Evolutionary conservation across 2,113 vertebrate genomes (phyloP), one percentile per base, ranked within the genome.

Genomic region (Macrotis lagotis): DNA sequence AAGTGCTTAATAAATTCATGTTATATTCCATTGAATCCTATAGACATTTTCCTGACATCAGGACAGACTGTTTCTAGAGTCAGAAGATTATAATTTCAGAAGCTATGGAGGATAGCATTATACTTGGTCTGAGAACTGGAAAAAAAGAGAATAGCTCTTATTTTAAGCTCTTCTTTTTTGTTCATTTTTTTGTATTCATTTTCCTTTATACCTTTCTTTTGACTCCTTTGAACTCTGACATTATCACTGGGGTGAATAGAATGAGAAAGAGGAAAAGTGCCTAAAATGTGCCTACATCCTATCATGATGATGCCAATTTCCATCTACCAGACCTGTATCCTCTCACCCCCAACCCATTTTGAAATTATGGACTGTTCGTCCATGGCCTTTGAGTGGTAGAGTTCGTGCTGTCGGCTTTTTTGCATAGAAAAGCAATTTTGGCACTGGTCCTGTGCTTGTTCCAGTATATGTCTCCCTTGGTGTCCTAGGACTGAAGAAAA

Each of bases 221-320:
- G 92, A 49, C 3, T 92, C 44, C 25, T 93, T 94, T 94, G 51
- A 93, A 50, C 49, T 92, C 51, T 94, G 91, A 89, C 51, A 88
- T 48, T 93, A 88, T 88, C 31, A 88, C 0, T 44, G 47, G 93
- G 25, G 49, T 47, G 93, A 90, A 88, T 52, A 91, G 55, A 95
- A 95, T 93, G 90, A 89, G 91, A 94, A 96, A 94, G 47, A 88
- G 94, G 92, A 94, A 28, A 90, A 92, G 91, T 50, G 44, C 49
- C 95, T n/a, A 59, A 51, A 66, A 66, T 50, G 9, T 50, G 55
- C 88, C 50, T 51, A 31, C n/a, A 4, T 93, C 47, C 88, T 50
- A 88, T 89, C 94, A 94, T 94, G 89, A 28, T 91, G 90, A 2
- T 59, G 88, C 51, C 50, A 9, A 50, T 92, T 94, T 94, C 50